Evolutionary conservation across 2,113 vertebrate genomes (phyloP).

Genomic region (Illadopsis cleaveri): DNA sequence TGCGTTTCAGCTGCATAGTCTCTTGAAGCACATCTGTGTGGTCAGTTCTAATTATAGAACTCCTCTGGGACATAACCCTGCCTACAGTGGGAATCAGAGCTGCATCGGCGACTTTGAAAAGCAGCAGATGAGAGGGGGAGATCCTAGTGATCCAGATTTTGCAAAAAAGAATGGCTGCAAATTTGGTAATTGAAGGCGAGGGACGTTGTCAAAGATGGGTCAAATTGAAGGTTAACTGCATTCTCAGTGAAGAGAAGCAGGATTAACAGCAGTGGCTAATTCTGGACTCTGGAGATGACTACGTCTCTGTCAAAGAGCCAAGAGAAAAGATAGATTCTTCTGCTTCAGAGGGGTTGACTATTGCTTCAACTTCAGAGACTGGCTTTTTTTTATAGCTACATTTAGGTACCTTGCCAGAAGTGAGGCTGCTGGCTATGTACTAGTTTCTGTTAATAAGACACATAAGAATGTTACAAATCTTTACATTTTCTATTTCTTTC

Average conservation of each 20-base stretch:
- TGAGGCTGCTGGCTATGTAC: not conserved
- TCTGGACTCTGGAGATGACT: conserved; percentile 24
- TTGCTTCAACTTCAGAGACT: conserved; percentile 8
- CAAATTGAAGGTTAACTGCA: not conserved
- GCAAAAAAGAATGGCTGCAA: not conserved
- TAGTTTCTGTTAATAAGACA: not conserved
- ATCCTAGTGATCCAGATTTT: not conserved
- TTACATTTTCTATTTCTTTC: not conserved
- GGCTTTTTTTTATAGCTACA: conserved; percentile 14
- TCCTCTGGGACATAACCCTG: not conserved
- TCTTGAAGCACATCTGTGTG: conserved; percentile 58
- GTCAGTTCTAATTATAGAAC: conserved; percentile 57
- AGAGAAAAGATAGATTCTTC: conserved; percentile 40
- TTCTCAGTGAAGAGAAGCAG: not conserved
- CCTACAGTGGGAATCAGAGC: not conserved
- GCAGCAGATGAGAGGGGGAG: not conserved
- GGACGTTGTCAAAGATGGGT: not conserved
- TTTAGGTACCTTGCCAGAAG: conserved; percentile 26
- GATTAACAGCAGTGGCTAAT: conserved; percentile 23
- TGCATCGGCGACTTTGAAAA: not conserved
- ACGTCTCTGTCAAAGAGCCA: conserved; percentile 36
- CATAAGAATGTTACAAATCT: not conserved
- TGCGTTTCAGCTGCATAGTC: not conserved
- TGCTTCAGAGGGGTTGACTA: not conserved
- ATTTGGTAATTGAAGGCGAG: not conserved